Conservation (phyloP, 30 jellyfish, hydroid and myxozoan genomes). For the Haliclystus octoradiatus region DNA sequence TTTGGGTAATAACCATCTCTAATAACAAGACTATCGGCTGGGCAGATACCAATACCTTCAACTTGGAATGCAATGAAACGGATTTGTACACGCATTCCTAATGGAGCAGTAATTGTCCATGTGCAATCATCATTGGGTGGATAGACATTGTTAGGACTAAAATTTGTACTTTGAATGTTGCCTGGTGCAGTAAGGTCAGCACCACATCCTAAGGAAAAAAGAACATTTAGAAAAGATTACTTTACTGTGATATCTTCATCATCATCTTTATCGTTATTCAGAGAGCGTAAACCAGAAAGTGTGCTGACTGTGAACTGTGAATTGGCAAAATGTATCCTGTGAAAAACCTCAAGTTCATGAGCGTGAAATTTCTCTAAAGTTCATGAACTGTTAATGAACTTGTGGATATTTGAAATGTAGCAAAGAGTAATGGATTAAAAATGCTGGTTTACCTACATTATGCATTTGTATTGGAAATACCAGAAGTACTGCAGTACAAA, state of each 20-base stretch:
- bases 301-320: no score
- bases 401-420: no score
- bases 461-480: no score
- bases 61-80: slow-evolving; percentile 40
- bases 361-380: no score
- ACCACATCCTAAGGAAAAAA: slow-evolving; percentile 53
- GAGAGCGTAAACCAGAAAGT: no score
- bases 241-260: neutral
- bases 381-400: no score
- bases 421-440: no score
- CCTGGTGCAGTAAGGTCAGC: slow-evolving; percentile 56
- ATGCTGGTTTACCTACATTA: no score
- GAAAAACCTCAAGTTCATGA: no score
- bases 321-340: no score
- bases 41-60: slow-evolving; percentile 25
- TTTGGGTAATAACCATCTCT: slow-evolving; percentile 53
- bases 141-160: slow-evolving; percentile 21
- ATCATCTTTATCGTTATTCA: no score
- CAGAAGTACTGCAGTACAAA: no score
- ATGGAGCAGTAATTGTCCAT: slow-evolving; percentile 67
- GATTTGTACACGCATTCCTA: slow-evolving; percentile 34
- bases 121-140: slow-evolving; percentile 53
- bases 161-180: slow-evolving; percentile 33
- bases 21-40: slow-evolving; percentile 35
- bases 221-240: neutral